These are phyloP conservation scores for Agrochola circellaris DNA, from an alignment of 2,888 invertebrate genomes.

Conservation along the genomic window DNA sequence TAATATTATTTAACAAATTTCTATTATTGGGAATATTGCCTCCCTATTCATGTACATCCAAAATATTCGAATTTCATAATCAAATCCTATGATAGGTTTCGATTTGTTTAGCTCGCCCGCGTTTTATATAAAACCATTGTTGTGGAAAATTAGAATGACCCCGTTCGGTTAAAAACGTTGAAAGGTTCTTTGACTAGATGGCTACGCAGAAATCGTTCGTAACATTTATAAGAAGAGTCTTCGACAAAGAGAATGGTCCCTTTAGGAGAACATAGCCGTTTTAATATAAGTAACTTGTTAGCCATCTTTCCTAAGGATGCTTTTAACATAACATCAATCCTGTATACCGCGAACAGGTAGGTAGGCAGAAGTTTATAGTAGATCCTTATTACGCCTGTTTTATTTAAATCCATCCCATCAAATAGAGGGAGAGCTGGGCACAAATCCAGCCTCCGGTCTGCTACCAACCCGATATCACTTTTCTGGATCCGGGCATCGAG, in stretches of 20 bases:
- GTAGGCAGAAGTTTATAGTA: background rate
- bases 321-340: background rate
- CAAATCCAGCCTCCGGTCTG: background rate
- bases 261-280: slow-evolving; percentile 6
- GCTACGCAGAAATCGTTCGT: slow-evolving; percentile 11
- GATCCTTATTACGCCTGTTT: background rate
- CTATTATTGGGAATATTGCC: background rate
- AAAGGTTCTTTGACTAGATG: slow-evolving; percentile 21
- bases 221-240: background rate
- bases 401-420: background rate
- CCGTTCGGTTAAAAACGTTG: slow-evolving; percentile 28
- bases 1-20: slow-evolving; percentile 4
- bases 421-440: background rate
- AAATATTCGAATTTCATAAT: slow-evolving; percentile 24
- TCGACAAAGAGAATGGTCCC: background rate
- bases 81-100: slow-evolving; percentile 26
- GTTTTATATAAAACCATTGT: slow-evolving; percentile 50
- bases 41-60: background rate
- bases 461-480: background rate
- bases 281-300: slow-evolving; percentile 3
- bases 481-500: background rate
- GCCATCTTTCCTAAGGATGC: background rate
- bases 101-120: slow-evolving; percentile 33
- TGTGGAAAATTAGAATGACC: slow-evolving; percentile 49
- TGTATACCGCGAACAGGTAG: too few relatives aligned